Evolutionary conservation across 2,113 vertebrate species (phyloP), one percentile per base, ranked within the genome.

Genomic region (Amazona guildingii): DNA sequence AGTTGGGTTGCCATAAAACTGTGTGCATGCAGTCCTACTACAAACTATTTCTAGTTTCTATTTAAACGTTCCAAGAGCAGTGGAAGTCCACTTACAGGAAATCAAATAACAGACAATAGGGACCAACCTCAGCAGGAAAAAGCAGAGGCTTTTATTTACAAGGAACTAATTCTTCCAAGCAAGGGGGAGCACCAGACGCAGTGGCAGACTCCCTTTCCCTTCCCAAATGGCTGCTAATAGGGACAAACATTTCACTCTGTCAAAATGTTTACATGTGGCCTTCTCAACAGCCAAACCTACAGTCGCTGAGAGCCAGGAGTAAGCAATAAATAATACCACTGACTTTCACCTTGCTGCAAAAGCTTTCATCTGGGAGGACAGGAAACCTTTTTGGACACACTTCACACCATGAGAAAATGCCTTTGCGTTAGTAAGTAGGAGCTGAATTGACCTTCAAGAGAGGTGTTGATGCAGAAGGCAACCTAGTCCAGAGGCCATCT

Each of bases 1-100:
- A 7, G n/a, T 12, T 49, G 46, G 2, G 7, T 35, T 93, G 57
- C 77, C n/a, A 43, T 87, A 93, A 84, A 66, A 49, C 25, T 41
- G 18, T 35, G 23, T 55, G 49, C 13, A 61, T 29, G 18, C n/a
- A 83, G 44, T 13, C 44, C 62, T 49, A 20, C 68, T 54, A 44
- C 73, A 59, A 77, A 59, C 66, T 92, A 77, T 94, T 94, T 94
- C 63, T 96, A 70, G 41, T 96, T 94, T 95, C 78, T 87, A 48
- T 94, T 92, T 87, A 89, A 87, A 52, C 0, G 0, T 76, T 94
- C 74, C 77, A 87, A 82, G n/a, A 92, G 73, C 57, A 82, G 69
- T 92, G 80, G 92, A 97, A 96, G 57, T 72, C 83, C 66, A 88
- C 89, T 89, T 92, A 77, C 88, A 87, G 88, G 88, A 96, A 96